Base-by-base conservation (phyloP, 2,113 vertebrate species). In the Cygnus atratus region DNA sequence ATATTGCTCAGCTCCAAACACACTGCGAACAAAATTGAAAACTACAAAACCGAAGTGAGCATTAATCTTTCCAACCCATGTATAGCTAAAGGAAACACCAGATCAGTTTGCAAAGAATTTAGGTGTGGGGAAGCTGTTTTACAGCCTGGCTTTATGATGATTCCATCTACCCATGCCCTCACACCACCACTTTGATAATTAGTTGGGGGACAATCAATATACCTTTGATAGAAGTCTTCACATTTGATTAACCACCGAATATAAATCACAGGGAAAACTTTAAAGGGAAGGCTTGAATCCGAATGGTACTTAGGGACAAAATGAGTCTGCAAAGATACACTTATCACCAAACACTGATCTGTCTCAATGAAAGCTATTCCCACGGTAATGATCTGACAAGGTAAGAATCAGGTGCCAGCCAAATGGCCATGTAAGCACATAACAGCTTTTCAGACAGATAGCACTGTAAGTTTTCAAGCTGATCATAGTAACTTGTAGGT, bases 281-380 rank as follows among this genome's bases (percentile, higher is more conserved):
- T 74, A 81, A 31, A 80, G 17, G n/a, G 46, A 84, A 85, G 35
- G 41, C 21, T 22, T 62, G n/a, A 63, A 68, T 63, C 48, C 15
- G 55, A 94, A 89, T 29, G n/a, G 81, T 61, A 84, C 65, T 87
- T 93, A 65, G 77, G 35, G 35, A 82, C 73, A 93, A 87, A 91
- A 68, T 52, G 19, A 87, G 16, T 39, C 35, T 50, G 75, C 21
- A 74, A 71, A 71, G 61, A 59, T 24, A 75, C 2, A 31, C 22
- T 57, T 70, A 66, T 12, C 39, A 75, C 11, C 35, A 90, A 88
- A 90, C 41, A 31, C n/a, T 73, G 52, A 76, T 68, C 71, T 70
- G n/a, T 50, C 43, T 88, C 88, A 88, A 58, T 71, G 41, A 86
- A 80, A 80, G 55, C 50, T 92, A 83, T 66, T 80, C 63, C 26